These are phyloP conservation scores for Limnodromus scolopaceus DNA, from an alignment of 2,797 vertebrate genomes.

Conservation along the genomic window DNA sequence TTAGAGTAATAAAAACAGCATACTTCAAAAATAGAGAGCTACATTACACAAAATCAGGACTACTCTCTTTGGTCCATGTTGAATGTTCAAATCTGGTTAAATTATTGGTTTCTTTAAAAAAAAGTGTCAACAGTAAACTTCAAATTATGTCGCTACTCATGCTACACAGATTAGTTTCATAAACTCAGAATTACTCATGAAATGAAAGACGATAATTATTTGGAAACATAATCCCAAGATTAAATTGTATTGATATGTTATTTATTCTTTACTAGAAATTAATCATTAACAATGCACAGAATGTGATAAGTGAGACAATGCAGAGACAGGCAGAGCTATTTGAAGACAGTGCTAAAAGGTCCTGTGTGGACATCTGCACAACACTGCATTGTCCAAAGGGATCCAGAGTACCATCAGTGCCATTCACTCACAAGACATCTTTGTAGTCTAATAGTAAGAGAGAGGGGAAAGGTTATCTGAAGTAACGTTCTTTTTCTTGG, in stretches of 20 bases:
- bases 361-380: background rate
- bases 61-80: conserved; percentile 60
- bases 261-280: background rate
- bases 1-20: background rate
- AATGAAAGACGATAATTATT: background rate
- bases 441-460: background rate
- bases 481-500: background rate
- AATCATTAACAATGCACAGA: background rate
- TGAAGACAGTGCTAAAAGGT: background rate
- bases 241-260: background rate
- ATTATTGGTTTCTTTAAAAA: background rate
- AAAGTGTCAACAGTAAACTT: background rate
- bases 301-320: background rate
- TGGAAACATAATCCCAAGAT: background rate
- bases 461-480: background rate
- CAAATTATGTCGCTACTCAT: background rate
- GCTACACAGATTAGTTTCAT: background rate
- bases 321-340: background rate
- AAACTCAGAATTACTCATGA: background rate
- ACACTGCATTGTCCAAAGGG: background rate
- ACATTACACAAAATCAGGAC: conserved; percentile 33
- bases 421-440: background rate
- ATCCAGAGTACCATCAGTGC: background rate
- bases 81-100: background rate
- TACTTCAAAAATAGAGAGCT: conserved; percentile 1